Evolutionary conservation across 1,140 invertebrate species (phyloP).

Genomic region (Elymnias hypermnestra): DNA sequence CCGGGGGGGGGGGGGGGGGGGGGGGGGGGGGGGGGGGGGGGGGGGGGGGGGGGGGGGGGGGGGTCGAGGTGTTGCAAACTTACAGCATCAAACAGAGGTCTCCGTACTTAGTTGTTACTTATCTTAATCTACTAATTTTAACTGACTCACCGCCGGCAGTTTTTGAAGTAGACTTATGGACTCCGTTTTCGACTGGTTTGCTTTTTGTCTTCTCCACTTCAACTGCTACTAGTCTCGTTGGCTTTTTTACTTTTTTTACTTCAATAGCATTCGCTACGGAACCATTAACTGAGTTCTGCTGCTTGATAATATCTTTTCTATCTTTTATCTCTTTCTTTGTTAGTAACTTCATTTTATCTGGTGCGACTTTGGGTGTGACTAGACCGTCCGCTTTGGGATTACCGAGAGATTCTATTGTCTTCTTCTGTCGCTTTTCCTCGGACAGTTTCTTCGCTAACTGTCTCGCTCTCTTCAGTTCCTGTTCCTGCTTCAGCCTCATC

Average conservation of each 20-base stretch:
- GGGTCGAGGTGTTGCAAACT: too few species aligned
- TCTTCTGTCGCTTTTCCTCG: conserved; percentile 46
- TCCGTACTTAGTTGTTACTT: too few species aligned
- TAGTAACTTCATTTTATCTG: conserved; percentile 65
- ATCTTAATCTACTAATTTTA: too few species aligned
- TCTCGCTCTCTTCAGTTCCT: conserved; percentile 51
- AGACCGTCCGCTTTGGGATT: conserved; percentile 59
- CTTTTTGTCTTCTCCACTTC: conserved; percentile 50
- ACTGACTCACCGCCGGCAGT: conserved; percentile 25
- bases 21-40: too few species aligned
- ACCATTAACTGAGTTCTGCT: conserved; percentile 55
- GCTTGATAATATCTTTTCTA: conserved; percentile 67
- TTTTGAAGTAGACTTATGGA: conserved; percentile 42
- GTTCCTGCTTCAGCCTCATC: conserved; percentile 71
- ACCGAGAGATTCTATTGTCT: conserved; percentile 40
- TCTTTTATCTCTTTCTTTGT: conserved; percentile 71
- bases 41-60: too few species aligned
- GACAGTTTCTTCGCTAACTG: conserved; percentile 45
- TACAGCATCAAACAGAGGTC: too few species aligned
- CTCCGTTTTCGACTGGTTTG: conserved; percentile 51
- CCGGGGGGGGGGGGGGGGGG: too few species aligned
- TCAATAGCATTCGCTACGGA: conserved; percentile 33
- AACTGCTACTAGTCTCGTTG: conserved; percentile 35
- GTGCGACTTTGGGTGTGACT: conserved; percentile 47
- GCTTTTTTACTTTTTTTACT: conserved; percentile 53